These are phyloP conservation scores for Eurytoma adleriae DNA, from an alignment of 2,888 invertebrate species.

Conservation along the genomic window DNA sequence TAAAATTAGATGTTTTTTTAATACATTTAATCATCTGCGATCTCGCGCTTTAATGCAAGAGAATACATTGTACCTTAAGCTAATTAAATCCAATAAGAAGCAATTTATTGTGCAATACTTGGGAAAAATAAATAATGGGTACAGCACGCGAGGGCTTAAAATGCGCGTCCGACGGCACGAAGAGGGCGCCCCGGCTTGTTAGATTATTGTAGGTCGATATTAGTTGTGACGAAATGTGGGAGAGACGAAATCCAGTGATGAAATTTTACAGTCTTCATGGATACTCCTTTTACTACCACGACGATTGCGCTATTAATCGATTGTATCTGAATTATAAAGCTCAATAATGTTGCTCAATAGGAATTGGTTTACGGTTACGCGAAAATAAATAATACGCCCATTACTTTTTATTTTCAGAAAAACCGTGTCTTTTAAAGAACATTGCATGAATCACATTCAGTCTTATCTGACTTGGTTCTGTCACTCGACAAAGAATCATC, in stretches of 20 bases:
- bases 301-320: slow-evolving; percentile 41
- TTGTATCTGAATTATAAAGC: slow-evolving; percentile 1
- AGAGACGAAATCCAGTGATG: not conserved
- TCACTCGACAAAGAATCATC: not conserved
- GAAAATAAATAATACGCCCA: too few species aligned
- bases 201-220: not conserved
- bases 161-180: slow-evolving; percentile 40
- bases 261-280: not conserved
- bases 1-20: too few species aligned
- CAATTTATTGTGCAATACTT: not conserved
- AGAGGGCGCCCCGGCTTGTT: not conserved
- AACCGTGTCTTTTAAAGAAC: too few species aligned
- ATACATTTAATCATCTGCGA: too few species aligned
- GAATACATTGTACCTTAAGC: too few species aligned
- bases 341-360: too few species aligned
- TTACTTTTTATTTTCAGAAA: too few species aligned
- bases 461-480: too few species aligned
- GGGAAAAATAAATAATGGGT: not conserved
- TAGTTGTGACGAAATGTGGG: slow-evolving; percentile 3
- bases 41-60: too few species aligned
- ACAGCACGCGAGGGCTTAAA: not conserved
- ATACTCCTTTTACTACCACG: slow-evolving; percentile 1
- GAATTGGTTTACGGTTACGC: too few species aligned
- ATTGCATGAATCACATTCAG: too few species aligned
- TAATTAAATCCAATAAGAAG: not conserved